A percentile compares a stretch with the other conserved stretches of the same genome.
Conservation (phyloP, 37 sponge, comb jelly and placozoan genomes). For the Ephydatia muelleri region DNA sequence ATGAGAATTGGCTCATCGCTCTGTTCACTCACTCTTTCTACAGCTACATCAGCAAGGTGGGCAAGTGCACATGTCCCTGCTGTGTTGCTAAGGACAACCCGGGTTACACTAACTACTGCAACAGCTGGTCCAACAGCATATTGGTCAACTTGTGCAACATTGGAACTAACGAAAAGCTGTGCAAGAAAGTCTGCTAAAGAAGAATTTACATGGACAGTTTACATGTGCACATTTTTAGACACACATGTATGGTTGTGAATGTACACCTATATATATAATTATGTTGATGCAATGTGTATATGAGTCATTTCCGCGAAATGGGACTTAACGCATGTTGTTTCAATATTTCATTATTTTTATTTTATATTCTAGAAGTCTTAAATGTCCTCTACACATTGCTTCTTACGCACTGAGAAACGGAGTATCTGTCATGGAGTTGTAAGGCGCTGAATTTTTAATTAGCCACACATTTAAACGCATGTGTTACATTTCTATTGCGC, state of each 20-base stretch:
- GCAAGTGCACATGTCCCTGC: conserved; percentile 59
- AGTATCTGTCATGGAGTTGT: too few species aligned
- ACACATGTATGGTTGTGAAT: not conserved
- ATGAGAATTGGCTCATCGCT: not conserved
- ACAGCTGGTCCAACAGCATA: conserved; percentile 37
- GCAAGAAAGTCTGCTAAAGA: conserved; percentile 31
- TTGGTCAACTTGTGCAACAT: not conserved
- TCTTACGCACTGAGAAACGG: too few species aligned
- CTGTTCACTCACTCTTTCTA: not conserved
- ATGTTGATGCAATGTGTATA: too few species aligned
- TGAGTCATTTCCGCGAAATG: too few species aligned
- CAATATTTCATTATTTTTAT: too few species aligned
- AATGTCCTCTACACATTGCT: too few species aligned
- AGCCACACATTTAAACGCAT: too few species aligned
- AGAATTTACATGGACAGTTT: not conserved
- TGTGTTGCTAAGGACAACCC: conserved; percentile 57
- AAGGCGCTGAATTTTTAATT: too few species aligned
- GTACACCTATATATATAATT: not conserved
- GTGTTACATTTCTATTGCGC: too few species aligned
- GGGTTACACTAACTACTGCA: conserved; percentile 28
- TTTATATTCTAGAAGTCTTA: too few species aligned
- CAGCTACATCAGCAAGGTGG: conserved; percentile 26
- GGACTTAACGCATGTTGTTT: too few species aligned
- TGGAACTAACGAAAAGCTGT: not conserved
- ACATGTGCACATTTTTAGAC: not conserved